phyloP scores from a whole-genome alignment of 1,140 invertebrate species.

The Pseudomyrmex sp. region DNA sequence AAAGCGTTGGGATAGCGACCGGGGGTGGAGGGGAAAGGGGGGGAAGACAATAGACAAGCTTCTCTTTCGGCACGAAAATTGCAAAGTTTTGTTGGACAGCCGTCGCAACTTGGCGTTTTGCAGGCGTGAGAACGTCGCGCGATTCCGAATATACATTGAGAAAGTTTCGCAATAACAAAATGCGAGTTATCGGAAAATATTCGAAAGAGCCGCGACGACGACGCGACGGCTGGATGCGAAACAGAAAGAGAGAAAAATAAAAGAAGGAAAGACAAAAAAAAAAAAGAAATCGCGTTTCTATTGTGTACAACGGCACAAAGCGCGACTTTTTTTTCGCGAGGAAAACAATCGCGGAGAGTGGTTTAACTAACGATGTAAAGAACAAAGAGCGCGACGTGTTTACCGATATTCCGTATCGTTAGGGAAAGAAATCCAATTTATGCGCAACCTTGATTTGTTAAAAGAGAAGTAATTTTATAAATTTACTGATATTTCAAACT shows the following conservation, averaged over 20 bases:
- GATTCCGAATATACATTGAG: constrained; percentile 32
- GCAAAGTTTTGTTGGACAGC: constrained; percentile 34
- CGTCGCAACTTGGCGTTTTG: constrained; percentile 40
- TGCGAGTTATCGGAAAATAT: constrained; percentile 48
- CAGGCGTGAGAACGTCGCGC: neutral
- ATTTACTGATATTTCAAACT: neutral
- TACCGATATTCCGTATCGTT: constrained; percentile 4
- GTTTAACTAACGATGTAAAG: constrained; percentile 22
- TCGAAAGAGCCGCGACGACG: constrained; percentile 18
- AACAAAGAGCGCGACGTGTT: neutral
- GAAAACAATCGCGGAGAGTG: constrained; percentile 13
- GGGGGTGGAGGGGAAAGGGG: no score
- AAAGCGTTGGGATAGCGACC: neutral
- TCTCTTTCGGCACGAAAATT: constrained; percentile 25
- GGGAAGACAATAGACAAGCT: constrained; percentile 9
- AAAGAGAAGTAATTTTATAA: neutral
- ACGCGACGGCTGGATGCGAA: neutral
- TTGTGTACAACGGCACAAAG: constrained; percentile 5
- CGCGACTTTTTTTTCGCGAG: neutral
- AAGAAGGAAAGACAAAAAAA: neutral
- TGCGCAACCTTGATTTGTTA: neutral
- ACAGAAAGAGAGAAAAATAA: neutral
- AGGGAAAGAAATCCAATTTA: neutral
- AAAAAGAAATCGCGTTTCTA: neutral
- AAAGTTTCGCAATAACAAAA: constrained; percentile 54